Evolutionary conservation across 1,140 invertebrate species (phyloP), one percentile per base, ranked within the genome.

Genomic region (Pseudomyrmex sp.): DNA sequence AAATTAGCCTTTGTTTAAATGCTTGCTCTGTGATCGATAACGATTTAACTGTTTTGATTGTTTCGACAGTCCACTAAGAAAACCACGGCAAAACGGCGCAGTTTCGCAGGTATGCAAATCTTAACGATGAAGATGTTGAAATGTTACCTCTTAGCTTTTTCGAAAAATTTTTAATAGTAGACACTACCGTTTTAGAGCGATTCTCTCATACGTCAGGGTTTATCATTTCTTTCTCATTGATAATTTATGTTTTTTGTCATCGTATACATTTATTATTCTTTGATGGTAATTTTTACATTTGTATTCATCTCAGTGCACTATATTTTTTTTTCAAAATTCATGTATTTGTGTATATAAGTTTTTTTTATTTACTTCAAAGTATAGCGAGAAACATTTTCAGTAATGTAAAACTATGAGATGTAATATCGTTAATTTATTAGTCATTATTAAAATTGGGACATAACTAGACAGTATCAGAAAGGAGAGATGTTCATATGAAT

Each of bases 11-110:
- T 83, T 85, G 61, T 88, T 84, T 56, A 59, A 87, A 87, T 76
- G 72, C 61, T 90, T 84, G 84, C 84, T 69, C 61, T 88, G 74
- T 85, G 61, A 85, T 76, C 76, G 90, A 92, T 92, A 93, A 92
- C 89, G 65, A 90, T 86, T 90, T 83, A 89, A 83, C 85, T 91
- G 84, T 93, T 93, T 93, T 93, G 88, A 88, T 92, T 93, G 90
- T 92, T 93, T 87, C 88, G 90, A 93, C 93, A 94, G 93, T 93
- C 92, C 87, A 92, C 92, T 93, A 93, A 92, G 91, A 92, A 93
- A 93, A 75, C 92, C 88, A 92, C 89, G 91, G 91, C 89, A 92
- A 93, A 93, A 90, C 89, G 92, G 89, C 90, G 92, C 90, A 92
- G 91, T 92, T 91, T 94, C 89, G 90, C 93, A 94, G 93, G 93